Evolutionary conservation across 2,888 invertebrate species (phyloP), one percentile per base, ranked within the genome.

Genomic region (Orthosia gracilis): DNA sequence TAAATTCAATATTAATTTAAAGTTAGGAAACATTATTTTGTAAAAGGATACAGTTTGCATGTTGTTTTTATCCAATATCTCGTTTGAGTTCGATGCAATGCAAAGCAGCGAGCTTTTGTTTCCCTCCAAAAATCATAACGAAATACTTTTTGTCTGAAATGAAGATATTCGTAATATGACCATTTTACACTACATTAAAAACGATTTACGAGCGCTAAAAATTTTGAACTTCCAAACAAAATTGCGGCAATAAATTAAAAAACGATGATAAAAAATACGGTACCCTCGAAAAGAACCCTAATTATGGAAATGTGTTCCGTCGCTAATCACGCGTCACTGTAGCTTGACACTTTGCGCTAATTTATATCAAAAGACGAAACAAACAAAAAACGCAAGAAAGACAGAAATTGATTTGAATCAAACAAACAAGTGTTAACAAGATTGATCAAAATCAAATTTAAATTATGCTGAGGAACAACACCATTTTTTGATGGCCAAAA

Each of bases 281-380:
- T 62, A 68, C 63, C 67, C 79, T 81, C 79, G 85, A 86, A 79
- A 70, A 79, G 78, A 69, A 72, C 75, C 80, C 87, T 91, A 91
- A 94, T 93, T 90, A 93, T 87, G 57, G 74, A 90, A 94, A 95
- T 92, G 93, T 93, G 93, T 92, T 90, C 83, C 83, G 78, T 74
- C 80, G 90, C 93, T 94, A 95, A 95, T 94, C 93, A 92, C 87
- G 90, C 93, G 90, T 91, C 89, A 84, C 90, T 89, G 92, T 88
- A 89, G 90, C 88, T 92, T 94, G 93, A 94, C 94, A 92, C 94
- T 90, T 90, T 78, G 68, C 80, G 87, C 88, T 90, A 88, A 92
- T 90, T 92, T 89, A 86, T 82, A 80, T 73, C 18, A 55, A 73
- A 67, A 68, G 68, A 70, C 57, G 57, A 26, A 55, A 54, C n/a